phyloP scores from a whole-genome alignment of 1,140 invertebrate species.

The Musca domestica region DNA sequence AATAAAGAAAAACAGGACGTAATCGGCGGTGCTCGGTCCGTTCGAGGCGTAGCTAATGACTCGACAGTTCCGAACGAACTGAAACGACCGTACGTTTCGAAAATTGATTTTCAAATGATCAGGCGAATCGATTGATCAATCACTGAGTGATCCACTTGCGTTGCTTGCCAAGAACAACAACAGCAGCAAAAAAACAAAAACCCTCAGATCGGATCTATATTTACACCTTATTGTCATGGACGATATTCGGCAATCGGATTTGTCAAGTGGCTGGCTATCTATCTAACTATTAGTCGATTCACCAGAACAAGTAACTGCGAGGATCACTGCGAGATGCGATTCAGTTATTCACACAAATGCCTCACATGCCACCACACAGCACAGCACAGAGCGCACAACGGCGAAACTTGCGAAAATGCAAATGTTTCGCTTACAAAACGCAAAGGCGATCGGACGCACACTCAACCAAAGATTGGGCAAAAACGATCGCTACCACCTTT shows the following conservation, averaged over 20 bases:
- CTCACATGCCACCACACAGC: too few species aligned
- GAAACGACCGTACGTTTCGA: constrained; percentile 34
- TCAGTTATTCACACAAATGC: neutral
- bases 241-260: constrained; percentile 27
- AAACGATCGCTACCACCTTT: too few species aligned
- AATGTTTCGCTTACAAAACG: too few species aligned
- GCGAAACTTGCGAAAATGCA: too few species aligned
- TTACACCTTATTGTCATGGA: constrained; percentile 38
- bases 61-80: constrained; percentile 46
- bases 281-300: constrained; percentile 29
- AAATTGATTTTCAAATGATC: constrained; percentile 38
- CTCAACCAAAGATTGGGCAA: too few species aligned
- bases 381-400: too few species aligned
- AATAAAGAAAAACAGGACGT: constrained; percentile 36
- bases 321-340: neutral
- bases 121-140: constrained; percentile 36
- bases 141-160: constrained; percentile 21
- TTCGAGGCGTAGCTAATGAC: constrained; percentile 48
- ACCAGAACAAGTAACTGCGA: constrained; percentile 29
- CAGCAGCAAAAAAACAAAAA: constrained; percentile 37
- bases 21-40: constrained; percentile 37
- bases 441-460: neutral
- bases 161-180: constrained; percentile 18
- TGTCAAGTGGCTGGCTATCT: too few species aligned
- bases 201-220: constrained; percentile 29